Percentiles rank a stretch among this genome's conserved stretches.
phyloP scores from a whole-genome alignment of 2,113 vertebrate genomes.

The Clarias batrachus region DNA sequence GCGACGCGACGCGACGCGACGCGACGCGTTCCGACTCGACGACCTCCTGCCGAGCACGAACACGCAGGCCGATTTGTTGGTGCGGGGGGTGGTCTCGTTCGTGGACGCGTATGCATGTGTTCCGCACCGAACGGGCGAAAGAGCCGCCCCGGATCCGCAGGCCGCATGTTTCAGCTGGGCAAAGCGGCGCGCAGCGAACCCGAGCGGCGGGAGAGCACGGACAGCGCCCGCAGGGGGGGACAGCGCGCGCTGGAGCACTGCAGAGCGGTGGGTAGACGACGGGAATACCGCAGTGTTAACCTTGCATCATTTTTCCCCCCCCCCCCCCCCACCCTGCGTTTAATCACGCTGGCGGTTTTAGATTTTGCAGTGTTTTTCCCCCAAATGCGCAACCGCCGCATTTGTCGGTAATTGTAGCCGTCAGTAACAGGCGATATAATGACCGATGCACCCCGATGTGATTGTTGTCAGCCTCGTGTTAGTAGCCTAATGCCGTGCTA shows the following conservation, averaged over 20 bases:
- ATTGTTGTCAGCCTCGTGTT: not conserved
- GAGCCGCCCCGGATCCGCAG: slow-evolving; percentile 85
- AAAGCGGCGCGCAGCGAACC: slow-evolving; percentile 75
- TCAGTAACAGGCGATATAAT: not conserved
- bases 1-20: slow-evolving; percentile 1
- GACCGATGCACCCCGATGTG: not conserved
- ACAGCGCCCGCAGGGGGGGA: slow-evolving; percentile 70
- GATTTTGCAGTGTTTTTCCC: not conserved
- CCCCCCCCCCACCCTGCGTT: no score
- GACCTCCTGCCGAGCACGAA: slow-evolving; percentile 20
- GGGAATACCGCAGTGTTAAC: not conserved
- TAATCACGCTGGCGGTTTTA: not conserved
- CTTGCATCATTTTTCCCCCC: not conserved
- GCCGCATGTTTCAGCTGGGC: slow-evolving; percentile 82
- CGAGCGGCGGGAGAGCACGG: slow-evolving; percentile 83
- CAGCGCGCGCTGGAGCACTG: slow-evolving; percentile 84
- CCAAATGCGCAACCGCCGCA: slow-evolving; percentile 14
- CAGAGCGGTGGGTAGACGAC: slow-evolving; percentile 83
- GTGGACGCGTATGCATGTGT: slow-evolving; percentile 92
- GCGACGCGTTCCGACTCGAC: slow-evolving; percentile 17
- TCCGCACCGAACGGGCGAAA: slow-evolving; percentile 92
- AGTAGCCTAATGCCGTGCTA: not conserved
- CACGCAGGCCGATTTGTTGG: not conserved
- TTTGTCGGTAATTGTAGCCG: slow-evolving; percentile 8
- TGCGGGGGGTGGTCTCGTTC: slow-evolving; percentile 50